These are phyloP conservation scores for Dynastes tityus DNA, from an alignment of 2,888 invertebrate species.

Conservation along the genomic window DNA sequence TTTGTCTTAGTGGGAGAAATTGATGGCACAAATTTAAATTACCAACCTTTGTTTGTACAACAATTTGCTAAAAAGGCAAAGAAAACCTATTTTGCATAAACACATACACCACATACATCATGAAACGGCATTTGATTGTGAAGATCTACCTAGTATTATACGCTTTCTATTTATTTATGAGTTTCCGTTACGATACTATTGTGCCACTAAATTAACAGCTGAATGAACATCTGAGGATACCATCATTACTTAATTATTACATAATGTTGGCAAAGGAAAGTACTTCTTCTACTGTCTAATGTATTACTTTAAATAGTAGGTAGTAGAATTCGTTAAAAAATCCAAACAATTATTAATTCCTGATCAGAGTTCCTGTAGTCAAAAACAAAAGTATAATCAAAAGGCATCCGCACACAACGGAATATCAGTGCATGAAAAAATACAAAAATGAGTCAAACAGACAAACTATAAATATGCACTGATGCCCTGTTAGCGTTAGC, in stretches of 20 bases:
- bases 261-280: neutral
- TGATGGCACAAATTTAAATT: neutral
- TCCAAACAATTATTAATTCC: too few relatives aligned
- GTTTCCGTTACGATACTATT: neutral
- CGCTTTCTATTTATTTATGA: conserved; percentile 3
- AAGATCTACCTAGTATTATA: neutral
- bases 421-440: too few relatives aligned
- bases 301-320: too few relatives aligned
- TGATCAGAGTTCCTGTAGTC: too few relatives aligned
- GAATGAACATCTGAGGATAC: neutral
- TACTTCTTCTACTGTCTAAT: too few relatives aligned
- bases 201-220: neutral
- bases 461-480: too few relatives aligned
- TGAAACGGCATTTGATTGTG: neutral
- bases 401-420: too few relatives aligned
- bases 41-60: neutral
- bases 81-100: neutral
- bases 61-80: neutral
- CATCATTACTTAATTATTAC: conserved; percentile 8
- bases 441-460: too few relatives aligned
- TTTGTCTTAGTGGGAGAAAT: too few relatives aligned
- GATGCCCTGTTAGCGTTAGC: too few relatives aligned
- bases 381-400: too few relatives aligned
- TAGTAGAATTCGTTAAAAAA: too few relatives aligned
- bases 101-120: neutral